phyloP scores from a whole-genome alignment of 1,140 invertebrate genomes.

The Panagrolaimus sp. region DNA sequence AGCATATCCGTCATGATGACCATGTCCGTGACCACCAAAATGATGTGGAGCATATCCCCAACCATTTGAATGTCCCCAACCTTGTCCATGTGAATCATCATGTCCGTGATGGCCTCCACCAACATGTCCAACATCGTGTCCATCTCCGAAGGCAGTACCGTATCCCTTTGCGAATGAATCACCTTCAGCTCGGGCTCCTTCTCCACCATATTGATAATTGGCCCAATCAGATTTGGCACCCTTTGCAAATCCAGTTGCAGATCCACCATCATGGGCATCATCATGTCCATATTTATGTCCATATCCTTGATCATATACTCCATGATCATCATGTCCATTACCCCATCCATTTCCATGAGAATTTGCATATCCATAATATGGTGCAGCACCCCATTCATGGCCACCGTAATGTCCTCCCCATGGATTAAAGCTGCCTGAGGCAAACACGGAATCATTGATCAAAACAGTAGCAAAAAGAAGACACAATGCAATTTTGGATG shows the following conservation, averaged over 20 bases:
- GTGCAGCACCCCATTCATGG: constrained; percentile 4
- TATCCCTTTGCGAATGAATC: constrained; percentile 13
- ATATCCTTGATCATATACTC: neutral
- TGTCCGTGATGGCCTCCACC: neutral
- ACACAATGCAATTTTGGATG: too few species aligned
- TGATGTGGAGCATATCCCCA: neutral
- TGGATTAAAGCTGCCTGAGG: neutral
- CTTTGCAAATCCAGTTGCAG: neutral
- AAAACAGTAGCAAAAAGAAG: too few species aligned
- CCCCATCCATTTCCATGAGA: neutral
- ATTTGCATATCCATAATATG: neutral
- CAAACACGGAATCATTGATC: neutral
- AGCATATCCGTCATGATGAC: neutral
- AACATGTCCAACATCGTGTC: neutral
- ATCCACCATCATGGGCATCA: neutral
- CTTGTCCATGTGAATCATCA: constrained; percentile 7
- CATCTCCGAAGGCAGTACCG: constrained; percentile 15
- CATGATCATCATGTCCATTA: neutral
- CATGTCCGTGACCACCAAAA: neutral
- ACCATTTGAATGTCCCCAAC: neutral
- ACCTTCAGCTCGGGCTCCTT: neutral
- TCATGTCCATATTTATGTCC: constrained; percentile 15
- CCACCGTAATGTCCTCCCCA: neutral
- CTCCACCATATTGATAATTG: constrained; percentile 18
- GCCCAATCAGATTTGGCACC: constrained; percentile 3